Conservation (phyloP, 2,797 vertebrate species). For the Cichlasoma orientale region DNA sequence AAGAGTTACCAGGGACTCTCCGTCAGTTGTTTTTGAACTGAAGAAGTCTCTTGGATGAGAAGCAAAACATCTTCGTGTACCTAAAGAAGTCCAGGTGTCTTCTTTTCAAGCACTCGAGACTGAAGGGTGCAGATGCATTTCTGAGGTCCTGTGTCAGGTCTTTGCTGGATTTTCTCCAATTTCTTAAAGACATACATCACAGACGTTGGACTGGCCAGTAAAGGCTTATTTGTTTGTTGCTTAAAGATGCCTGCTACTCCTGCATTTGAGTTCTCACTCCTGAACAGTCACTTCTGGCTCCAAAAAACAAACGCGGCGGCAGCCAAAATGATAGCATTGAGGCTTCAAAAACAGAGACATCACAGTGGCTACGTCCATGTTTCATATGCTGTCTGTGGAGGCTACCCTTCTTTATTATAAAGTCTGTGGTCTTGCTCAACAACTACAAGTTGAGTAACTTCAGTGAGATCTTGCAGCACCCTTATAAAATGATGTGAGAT, state of each 20-base stretch:
- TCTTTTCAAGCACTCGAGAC: not conserved
- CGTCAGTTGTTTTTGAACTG: too few relatives aligned
- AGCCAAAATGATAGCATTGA: not conserved
- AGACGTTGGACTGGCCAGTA: not conserved
- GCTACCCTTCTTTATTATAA: not conserved
- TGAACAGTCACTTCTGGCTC: not conserved
- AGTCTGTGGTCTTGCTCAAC: not conserved
- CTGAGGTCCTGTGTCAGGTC: not conserved
- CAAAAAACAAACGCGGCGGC: not conserved
- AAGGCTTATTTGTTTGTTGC: not conserved
- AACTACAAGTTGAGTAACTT: not conserved
- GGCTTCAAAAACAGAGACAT: not conserved
- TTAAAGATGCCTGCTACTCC: not conserved
- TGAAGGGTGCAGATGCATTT: not conserved
- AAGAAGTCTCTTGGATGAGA: too few relatives aligned
- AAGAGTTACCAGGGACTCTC: too few relatives aligned
- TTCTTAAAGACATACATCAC: not conserved
- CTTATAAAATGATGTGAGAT: not conserved
- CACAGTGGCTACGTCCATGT: not conserved
- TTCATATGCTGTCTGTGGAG: not conserved
- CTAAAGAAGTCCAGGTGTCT: too few relatives aligned
- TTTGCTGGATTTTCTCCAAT: not conserved
- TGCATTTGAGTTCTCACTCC: not conserved
- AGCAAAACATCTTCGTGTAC: too few relatives aligned
- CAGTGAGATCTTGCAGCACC: not conserved